These are phyloP conservation scores for Steatocranus sp. DNA, from an alignment of 2,797 vertebrate species.

Conservation along the genomic window DNA sequence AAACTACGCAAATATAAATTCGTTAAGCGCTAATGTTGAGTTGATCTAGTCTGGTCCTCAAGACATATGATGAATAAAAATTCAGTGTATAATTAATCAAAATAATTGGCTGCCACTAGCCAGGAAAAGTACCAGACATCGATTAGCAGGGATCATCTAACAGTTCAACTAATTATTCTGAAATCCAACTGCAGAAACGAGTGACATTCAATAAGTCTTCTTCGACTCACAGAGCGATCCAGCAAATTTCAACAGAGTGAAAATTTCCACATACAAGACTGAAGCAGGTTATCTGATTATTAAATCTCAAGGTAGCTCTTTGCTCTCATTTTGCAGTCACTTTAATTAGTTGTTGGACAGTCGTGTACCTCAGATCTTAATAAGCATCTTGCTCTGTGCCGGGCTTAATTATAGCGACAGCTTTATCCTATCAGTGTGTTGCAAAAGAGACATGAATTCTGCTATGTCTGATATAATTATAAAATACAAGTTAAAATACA, in stretches of 20 bases:
- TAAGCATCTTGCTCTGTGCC: constrained; percentile 58
- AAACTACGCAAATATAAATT: background rate
- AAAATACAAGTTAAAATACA: background rate
- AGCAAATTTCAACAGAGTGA: constrained; percentile 8
- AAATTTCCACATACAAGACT: constrained; percentile 13
- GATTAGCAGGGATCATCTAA: constrained; percentile 59
- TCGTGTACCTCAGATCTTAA: constrained; percentile 60
- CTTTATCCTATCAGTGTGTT: constrained; percentile 16
- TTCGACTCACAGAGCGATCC: background rate
- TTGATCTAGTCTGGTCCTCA: background rate
- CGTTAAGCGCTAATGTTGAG: background rate
- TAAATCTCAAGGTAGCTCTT: constrained; percentile 59
- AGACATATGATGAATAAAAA: constrained; percentile 32
- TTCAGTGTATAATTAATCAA: constrained; percentile 34
- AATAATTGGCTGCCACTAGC: constrained; percentile 53
- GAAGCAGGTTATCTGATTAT: constrained; percentile 51
- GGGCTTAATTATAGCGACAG: constrained; percentile 57
- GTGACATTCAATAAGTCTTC: background rate
- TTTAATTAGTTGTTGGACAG: constrained; percentile 50
- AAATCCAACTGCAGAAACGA: constrained; percentile 34
- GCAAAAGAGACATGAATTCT: constrained; percentile 10
- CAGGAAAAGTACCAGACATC: constrained; percentile 43
- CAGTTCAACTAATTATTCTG: constrained; percentile 55
- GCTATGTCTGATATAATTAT: background rate
- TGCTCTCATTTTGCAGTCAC: constrained; percentile 29